Conservation (phyloP, 1,140 invertebrate genomes). For the Vanessa atalanta region DNA sequence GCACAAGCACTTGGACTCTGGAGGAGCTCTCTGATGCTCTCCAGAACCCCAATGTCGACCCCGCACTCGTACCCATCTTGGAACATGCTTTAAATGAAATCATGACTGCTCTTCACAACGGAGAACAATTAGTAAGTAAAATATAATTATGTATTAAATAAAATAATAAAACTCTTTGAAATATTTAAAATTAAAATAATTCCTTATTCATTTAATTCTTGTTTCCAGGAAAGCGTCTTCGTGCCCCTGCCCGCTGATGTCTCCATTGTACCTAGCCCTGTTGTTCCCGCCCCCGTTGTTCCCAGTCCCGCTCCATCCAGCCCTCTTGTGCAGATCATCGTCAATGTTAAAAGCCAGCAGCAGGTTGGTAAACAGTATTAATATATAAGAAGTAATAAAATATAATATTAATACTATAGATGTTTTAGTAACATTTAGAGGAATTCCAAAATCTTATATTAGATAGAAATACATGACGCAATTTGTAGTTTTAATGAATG, state of each 20-base stretch:
- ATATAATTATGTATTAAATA: no score
- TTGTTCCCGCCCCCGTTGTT: neutral
- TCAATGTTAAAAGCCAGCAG: constrained; percentile 3
- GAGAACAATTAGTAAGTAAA: constrained; percentile 44
- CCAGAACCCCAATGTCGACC: constrained; percentile 48
- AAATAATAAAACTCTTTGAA: neutral
- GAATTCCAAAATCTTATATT: no score
- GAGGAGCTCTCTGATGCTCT: constrained; percentile 51
- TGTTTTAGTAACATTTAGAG: no score
- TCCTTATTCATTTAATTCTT: no score
- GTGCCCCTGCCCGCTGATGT: neutral
- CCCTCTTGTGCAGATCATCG: constrained; percentile 32
- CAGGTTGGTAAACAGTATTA: neutral
- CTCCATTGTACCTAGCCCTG: neutral
- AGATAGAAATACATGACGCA: no score
- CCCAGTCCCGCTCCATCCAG: constrained; percentile 22
- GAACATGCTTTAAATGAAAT: constrained; percentile 52
- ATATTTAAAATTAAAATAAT: neutral
- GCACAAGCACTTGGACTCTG: constrained; percentile 44
- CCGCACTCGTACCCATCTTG: constrained; percentile 50
- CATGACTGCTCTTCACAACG: constrained; percentile 46
- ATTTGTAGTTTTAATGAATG: no score
- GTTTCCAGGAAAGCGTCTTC: neutral
- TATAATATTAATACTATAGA: no score
- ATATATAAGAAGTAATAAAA: no score